Evolutionary conservation across 2,888 invertebrate species (phyloP), one percentile per base, ranked within the genome.

Genomic region (Drepana falcataria): DNA sequence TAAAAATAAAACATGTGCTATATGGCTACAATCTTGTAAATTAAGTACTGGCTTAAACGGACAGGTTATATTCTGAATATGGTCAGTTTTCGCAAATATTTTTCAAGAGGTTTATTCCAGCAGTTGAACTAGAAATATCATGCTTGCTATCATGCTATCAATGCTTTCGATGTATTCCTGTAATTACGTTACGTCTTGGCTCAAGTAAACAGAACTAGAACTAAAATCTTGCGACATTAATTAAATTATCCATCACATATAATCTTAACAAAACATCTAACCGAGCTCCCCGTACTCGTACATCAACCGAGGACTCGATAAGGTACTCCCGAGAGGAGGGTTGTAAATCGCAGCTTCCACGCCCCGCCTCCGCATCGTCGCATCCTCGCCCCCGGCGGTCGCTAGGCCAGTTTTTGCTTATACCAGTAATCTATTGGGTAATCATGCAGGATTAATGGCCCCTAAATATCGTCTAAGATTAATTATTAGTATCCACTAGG

Each of bases 251-350:
- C 49, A 55, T 52, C 51, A 48, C 57, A 63, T 63, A 66, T 70
- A 71, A 72, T 74, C 64, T 74, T 70, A 73, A 75, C 71, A 68
- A 71, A 73, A 75, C 70, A 72, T 73, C 71, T 65, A 61, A 65
- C 63, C 66, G 69, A 69, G 73, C 69, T 64, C 63, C 60, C 66
- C 75, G 70, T 79, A 63, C 60, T 67, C 75, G 70, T 79, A 77
- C 71, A 81, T 81, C 78, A 80, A 66, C 64, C 66, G 77, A 79
- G 69, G 61, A 72, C 69, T 77, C 75, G 80, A 80, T 81, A 79
- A 78, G 75, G 69, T 66, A 68, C 67, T 70, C 71, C 80, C 74
- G 69, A 71, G 71, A 69, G 74, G 71, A 37, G 37, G 71, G 73
- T 69, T 68, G 73, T 81, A 79, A 80, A 79, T 79, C 73, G 61